phyloP scores from a whole-genome alignment of 2,888 invertebrate species.

The Luperina nickerlii region DNA sequence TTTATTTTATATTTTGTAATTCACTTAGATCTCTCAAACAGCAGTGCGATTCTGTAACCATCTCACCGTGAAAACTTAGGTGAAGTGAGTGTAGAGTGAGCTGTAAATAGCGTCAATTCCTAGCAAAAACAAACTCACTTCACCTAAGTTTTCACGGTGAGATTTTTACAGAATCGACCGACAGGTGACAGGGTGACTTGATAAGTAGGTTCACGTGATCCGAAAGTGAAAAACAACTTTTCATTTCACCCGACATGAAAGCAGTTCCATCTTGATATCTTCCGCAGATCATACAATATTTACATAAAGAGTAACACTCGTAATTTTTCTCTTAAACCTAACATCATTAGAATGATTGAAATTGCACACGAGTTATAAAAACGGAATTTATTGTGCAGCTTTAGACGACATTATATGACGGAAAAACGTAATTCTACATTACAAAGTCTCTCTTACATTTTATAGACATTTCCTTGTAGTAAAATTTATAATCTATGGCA shows the following conservation, averaged over 20 bases:
- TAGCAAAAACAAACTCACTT: no score
- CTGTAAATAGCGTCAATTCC: no score
- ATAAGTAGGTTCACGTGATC: not conserved
- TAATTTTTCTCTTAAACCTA: not conserved
- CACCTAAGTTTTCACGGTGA: no score
- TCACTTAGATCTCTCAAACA: not conserved
- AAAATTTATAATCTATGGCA: conserved; percentile 18
- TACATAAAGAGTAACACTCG: not conserved
- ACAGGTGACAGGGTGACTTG: no score
- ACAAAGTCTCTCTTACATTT: conserved; percentile 6
- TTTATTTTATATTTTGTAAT: no score
- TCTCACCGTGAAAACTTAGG: no score
- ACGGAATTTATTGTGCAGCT: conserved; percentile 3
- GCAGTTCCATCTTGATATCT: not conserved
- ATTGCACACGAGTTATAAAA: not conserved
- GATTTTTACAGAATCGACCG: no score
- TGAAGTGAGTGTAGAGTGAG: no score
- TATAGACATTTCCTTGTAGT: conserved; percentile 28
- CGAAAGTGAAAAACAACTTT: conserved; percentile 2
- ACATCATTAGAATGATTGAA: conserved; percentile 1
- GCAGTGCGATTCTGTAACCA: no score
- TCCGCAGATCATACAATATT: not conserved
- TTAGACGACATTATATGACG: not conserved
- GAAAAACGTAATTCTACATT: conserved; percentile 5
- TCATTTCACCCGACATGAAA: not conserved